Percentiles rank a stretch among this genome's conserved stretches.
Conservation (phyloP, 2,797 vertebrate species). For the Eulemur rubriventer region DNA sequence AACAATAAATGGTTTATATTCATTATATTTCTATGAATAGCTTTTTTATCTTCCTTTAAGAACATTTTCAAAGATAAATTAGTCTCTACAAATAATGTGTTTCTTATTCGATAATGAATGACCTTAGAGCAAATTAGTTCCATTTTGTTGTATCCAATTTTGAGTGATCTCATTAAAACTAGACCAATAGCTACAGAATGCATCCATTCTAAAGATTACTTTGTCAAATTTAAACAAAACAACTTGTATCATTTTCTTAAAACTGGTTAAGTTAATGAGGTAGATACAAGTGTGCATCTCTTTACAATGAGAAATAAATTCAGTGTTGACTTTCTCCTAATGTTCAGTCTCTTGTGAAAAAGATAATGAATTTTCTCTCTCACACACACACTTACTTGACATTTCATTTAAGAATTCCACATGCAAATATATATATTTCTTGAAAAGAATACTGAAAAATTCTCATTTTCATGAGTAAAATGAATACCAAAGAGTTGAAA, state of each 20-base stretch:
- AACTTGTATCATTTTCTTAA: slow-evolving; percentile 3
- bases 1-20: background rate
- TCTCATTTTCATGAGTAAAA: background rate
- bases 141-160: background rate
- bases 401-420: background rate
- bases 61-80: background rate
- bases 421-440: background rate
- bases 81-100: background rate
- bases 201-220: background rate
- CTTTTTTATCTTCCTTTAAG: background rate
- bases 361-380: background rate
- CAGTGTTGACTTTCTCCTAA: background rate
- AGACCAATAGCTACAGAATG: background rate
- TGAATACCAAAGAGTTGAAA: background rate
- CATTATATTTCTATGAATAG: background rate
- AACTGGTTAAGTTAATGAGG: background rate
- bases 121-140: background rate
- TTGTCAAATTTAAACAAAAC: background rate
- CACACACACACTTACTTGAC: background rate
- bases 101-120: background rate
- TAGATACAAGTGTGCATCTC: background rate
- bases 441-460: background rate
- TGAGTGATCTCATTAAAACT: slow-evolving; percentile 29
- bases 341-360: background rate
- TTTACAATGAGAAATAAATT: background rate